phyloP scores from a whole-genome alignment of 2,113 vertebrate species.

The Pardalotus punctatus region DNA sequence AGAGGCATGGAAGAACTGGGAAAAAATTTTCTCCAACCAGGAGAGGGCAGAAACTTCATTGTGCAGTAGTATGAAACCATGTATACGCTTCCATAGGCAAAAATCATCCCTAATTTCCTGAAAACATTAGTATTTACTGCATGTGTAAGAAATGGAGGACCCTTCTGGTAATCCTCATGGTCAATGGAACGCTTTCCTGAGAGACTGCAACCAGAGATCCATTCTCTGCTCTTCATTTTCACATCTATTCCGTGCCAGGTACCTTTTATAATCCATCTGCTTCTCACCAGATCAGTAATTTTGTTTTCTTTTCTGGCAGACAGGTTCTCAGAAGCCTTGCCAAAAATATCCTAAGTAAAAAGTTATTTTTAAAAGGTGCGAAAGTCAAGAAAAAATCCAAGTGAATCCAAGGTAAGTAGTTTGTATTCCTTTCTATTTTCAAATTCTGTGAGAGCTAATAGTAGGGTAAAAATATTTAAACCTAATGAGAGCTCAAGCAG shows the following conservation, averaged over 20 bases:
- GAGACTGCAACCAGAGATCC: background rate
- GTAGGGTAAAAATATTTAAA: background rate
- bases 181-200: background rate
- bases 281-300: conserved; percentile 36
- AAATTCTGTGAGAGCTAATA: background rate
- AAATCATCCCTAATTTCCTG: background rate
- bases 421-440: background rate
- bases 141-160: background rate
- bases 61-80: background rate
- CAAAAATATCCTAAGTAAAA: background rate
- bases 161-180: background rate
- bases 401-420: conserved; percentile 8
- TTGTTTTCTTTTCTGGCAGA: conserved; percentile 39
- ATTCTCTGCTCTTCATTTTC: conserved; percentile 43
- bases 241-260: background rate
- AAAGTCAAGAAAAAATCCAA: conserved; percentile 38
- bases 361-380: conserved; percentile 38
- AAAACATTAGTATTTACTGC: background rate
- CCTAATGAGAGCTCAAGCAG: background rate
- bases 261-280: conserved; percentile 38
- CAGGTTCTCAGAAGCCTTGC: conserved; percentile 21
- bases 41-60: conserved; percentile 7
- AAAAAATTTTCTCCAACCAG: background rate
- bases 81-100: background rate
- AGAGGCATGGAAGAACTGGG: background rate